Evolutionary conservation across 2,797 vertebrate species (phyloP), one percentile per base, ranked within the genome.

Genomic region (Nasua narica): DNA sequence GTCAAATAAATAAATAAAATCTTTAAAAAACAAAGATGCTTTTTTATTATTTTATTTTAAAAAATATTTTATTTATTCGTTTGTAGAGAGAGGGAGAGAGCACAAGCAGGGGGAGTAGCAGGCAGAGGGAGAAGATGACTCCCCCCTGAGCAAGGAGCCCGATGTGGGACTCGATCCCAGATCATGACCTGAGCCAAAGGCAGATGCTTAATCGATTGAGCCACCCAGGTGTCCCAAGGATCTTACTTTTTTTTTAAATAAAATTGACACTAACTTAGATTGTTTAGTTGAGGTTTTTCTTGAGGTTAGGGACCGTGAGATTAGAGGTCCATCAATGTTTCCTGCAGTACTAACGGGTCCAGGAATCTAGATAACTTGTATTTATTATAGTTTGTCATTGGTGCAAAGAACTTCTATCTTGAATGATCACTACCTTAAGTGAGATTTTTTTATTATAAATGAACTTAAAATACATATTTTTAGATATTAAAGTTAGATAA

Each of bases 381-480:
- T 81, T 85, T 78, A 50, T 48, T 46, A 93, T 48, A n/a, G 15
- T 16, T 69, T 95, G 5, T 35, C 56, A 27, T 13, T 78, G 58
- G 11, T 94, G 67, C 18, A 96, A 96, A 85, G 60, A 94, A 48
- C 4, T 90, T 92, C 46, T 48, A 2, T 70, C 74, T 86, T 78
- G 7, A 72, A 58, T 88, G 29, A 88, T 82, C n/a, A 83, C 27
- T 82, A 94, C 9, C 32, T 90, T 92, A 82, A 77, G 13, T 93
- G n/a, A 87, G 5, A 62, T 56, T 79, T 87, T 85, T 88, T 88
- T 7, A 84, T 21, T 83, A 46, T 35, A 74, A 74, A 91, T 87
- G 27, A 92, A 95, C 8, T 76, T 92, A n/a, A 97, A 89, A 69
- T 85, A 0, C 40, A 74, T 12, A n/a, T 74, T 84, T 84, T 85